phyloP scores from a whole-genome alignment of 2,888 invertebrate species.

The Apantesis nais region DNA sequence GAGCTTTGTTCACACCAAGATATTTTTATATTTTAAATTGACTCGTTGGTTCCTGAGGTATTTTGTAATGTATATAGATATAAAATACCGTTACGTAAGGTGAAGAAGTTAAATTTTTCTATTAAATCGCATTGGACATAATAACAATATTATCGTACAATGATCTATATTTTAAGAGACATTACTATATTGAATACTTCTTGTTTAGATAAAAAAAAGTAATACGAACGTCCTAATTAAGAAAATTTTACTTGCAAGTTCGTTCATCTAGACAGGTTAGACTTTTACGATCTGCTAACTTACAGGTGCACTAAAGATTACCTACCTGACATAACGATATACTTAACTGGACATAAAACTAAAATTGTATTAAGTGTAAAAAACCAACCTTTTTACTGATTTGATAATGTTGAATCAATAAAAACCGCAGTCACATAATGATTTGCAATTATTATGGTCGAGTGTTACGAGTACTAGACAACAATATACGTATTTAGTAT shows the following conservation, averaged over 20 bases:
- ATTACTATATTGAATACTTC: too few relatives aligned
- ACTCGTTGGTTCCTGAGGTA: neutral
- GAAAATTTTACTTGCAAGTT: neutral
- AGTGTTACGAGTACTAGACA: constrained; percentile 22
- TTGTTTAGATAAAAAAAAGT: too few relatives aligned
- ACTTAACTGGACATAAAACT: too few relatives aligned
- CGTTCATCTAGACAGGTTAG: neutral
- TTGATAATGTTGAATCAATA: neutral
- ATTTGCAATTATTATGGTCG: constrained; percentile 20
- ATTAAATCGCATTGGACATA: too few relatives aligned
- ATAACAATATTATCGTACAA: too few relatives aligned
- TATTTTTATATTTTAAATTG: neutral
- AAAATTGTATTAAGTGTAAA: too few relatives aligned
- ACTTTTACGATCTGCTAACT: neutral
- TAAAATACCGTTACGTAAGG: too few relatives aligned
- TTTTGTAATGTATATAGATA: neutral
- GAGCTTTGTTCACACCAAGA: neutral
- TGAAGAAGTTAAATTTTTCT: too few relatives aligned
- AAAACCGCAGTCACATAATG: constrained; percentile 2
- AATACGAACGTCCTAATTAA: neutral
- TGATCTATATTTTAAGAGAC: too few relatives aligned
- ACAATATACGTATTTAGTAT: constrained; percentile 52
- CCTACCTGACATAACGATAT: neutral
- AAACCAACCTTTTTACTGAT: neutral
- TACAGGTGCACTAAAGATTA: neutral